These are phyloP conservation scores for Sebastiscus tertius DNA, from an alignment of 2,797 vertebrate species.

Conservation along the genomic window DNA sequence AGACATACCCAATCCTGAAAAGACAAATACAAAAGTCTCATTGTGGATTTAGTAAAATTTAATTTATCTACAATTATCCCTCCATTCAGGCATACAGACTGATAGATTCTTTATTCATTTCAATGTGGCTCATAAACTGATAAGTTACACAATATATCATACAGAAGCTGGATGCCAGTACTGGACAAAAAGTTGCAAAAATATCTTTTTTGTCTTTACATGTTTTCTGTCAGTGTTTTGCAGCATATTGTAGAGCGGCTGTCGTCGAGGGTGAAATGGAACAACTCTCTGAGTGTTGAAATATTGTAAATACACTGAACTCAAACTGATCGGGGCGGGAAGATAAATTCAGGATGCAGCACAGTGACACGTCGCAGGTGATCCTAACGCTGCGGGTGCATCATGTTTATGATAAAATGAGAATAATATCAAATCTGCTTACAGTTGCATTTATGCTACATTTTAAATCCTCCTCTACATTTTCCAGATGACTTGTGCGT, in stretches of 20 bases:
- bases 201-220: conserved; percentile 67
- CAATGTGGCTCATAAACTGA: conserved; percentile 87
- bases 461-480: conserved; percentile 14
- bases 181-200: conserved; percentile 78
- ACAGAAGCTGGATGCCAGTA: conserved; percentile 78
- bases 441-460: conserved; percentile 33
- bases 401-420: conserved; percentile 10
- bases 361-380: conserved; percentile 9
- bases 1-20: neutral
- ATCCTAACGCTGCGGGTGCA: neutral
- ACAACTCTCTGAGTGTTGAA: conserved; percentile 16
- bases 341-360: neutral
- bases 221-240: conserved; percentile 72
- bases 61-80: conserved; percentile 76
- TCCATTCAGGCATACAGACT: conserved; percentile 68
- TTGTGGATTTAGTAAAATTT: conserved; percentile 75
- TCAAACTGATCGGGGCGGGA: neutral
- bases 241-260: conserved; percentile 77
- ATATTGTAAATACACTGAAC: conserved; percentile 21
- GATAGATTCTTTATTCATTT: conserved; percentile 82
- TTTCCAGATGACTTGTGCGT: conserved; percentile 20
- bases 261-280: conserved; percentile 16
- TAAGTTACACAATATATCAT: conserved; percentile 92
- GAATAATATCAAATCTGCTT: conserved; percentile 18
- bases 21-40: conserved; percentile 8